phyloP scores from a whole-genome alignment of 2,797 vertebrate genomes.

The Alca torda region DNA sequence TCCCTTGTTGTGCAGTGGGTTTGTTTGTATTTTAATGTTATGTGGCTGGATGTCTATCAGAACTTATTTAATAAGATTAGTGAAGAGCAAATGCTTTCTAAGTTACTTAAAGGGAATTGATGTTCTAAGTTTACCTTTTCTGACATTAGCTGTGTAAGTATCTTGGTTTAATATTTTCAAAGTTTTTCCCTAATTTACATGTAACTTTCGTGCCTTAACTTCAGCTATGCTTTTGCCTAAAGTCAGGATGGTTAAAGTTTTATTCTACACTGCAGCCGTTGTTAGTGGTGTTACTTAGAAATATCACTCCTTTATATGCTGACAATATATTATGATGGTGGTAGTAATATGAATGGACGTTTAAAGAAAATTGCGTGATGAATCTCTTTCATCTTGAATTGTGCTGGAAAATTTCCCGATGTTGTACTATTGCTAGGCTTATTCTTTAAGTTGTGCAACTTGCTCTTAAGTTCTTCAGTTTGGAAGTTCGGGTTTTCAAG shows the following conservation, averaged over 20 bases:
- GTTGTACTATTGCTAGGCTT: background rate
- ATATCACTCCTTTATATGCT: background rate
- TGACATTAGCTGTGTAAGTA: background rate
- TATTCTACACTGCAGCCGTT: background rate
- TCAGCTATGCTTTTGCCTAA: background rate
- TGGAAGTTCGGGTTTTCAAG: background rate
- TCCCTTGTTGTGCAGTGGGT: background rate
- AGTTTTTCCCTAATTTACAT: background rate
- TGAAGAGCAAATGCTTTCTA: background rate
- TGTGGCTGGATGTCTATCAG: background rate
- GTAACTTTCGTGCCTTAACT: background rate
- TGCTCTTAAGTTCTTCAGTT: background rate
- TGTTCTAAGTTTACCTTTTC: background rate
- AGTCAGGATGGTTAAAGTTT: background rate
- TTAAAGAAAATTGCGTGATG: background rate
- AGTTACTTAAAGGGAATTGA: background rate
- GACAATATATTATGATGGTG: background rate
- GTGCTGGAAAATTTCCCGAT: conserved; percentile 7
- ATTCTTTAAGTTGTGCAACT: background rate
- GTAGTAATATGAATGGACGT: background rate
- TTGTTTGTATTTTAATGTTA: background rate
- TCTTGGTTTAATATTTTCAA: background rate
- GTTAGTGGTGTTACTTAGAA: background rate
- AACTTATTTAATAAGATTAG: background rate
- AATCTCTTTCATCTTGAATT: conserved; percentile 35